Percentiles rank a stretch among this genome's conserved stretches.
Conservation (phyloP, 2,113 vertebrate species). For the Pedetes capensis region DNA sequence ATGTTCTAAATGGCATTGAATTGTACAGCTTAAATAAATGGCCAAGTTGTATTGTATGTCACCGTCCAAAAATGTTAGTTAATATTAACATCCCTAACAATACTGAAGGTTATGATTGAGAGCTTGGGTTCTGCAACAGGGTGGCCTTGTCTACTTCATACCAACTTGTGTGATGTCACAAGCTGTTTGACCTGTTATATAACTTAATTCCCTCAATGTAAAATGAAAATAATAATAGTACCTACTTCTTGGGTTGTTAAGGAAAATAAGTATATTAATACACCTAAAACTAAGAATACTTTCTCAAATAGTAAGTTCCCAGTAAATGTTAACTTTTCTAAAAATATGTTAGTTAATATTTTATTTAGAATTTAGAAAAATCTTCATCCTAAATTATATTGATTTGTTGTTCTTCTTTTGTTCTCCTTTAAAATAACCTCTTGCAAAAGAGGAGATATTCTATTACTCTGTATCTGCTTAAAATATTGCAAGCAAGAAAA, state of each 20-base stretch:
- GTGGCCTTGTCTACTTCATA: not conserved
- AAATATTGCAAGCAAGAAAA: not conserved
- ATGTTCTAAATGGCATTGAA: not conserved
- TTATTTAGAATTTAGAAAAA: not conserved
- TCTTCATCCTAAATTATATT: constrained; percentile 5
- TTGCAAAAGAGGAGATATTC: not conserved
- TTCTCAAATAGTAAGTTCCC: not conserved
- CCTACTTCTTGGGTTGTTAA: not conserved
- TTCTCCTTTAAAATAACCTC: not conserved
- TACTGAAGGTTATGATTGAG: not conserved
- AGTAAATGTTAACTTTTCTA: constrained; percentile 12
- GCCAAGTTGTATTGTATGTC: not conserved
- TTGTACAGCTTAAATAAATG: not conserved
- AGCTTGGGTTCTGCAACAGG: not conserved
- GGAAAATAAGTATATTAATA: not conserved
- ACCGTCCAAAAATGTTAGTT: not conserved
- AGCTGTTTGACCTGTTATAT: not conserved
- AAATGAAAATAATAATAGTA: constrained; percentile 3
- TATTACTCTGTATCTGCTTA: not conserved
- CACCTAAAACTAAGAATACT: not conserved
- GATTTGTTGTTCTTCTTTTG: not conserved
- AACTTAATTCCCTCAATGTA: not conserved
- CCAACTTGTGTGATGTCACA: not conserved
- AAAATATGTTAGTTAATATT: constrained; percentile 16
- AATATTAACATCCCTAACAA: not conserved